phyloP scores from a whole-genome alignment of 2,797 vertebrate species.

The Anolis apletophallus region DNA sequence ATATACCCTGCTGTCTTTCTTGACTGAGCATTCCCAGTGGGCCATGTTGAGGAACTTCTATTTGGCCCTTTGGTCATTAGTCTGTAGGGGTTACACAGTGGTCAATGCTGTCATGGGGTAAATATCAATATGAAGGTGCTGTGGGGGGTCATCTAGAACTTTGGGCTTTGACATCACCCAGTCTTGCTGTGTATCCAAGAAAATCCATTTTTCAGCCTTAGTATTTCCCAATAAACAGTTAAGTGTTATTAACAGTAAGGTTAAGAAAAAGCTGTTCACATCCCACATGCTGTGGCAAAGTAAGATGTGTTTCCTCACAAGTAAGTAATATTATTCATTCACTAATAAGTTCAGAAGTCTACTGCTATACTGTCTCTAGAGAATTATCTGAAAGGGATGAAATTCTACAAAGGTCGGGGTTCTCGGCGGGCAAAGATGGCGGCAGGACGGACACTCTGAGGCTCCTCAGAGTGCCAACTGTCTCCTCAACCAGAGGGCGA shows the following conservation, averaged over 20 bases:
- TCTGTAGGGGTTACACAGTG: no score
- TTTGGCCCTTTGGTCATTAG: no score
- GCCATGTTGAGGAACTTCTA: no score
- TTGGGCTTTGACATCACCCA: not conserved
- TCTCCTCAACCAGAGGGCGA: no score
- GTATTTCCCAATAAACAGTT: not conserved
- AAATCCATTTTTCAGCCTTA: not conserved
- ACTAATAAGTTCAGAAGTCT: not conserved
- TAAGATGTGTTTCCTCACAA: slow-evolving; percentile 4
- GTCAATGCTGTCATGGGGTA: no score
- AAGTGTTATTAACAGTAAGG: not conserved
- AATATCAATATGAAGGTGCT: no score
- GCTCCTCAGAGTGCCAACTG: no score
- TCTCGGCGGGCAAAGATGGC: no score
- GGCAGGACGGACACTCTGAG: no score
- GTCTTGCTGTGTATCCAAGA: not conserved
- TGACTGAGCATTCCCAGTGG: no score
- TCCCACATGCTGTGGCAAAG: not conserved
- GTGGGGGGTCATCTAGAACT: no score
- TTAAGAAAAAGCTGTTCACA: not conserved
- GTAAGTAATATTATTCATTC: not conserved
- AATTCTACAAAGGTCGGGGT: not conserved
- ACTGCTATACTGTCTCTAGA: not conserved
- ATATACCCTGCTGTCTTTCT: no score
- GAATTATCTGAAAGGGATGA: not conserved